Conservation (phyloP, 2,113 vertebrate species). For the Gymnarchus niloticus region DNA sequence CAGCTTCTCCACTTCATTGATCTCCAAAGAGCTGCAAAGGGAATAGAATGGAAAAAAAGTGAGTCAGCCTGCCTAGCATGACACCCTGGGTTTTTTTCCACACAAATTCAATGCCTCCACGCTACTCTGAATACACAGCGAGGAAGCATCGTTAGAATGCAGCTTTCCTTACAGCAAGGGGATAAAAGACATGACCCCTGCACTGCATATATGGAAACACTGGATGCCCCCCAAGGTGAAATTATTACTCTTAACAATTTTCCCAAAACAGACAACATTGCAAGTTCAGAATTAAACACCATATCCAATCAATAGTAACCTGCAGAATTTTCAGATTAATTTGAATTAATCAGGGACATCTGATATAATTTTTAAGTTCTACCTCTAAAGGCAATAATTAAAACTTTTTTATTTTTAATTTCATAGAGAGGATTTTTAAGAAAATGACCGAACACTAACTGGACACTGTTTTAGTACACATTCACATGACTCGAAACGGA, state of each 20-base stretch:
- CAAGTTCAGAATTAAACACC: too few species aligned
- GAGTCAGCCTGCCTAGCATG: neutral
- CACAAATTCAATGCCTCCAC: neutral
- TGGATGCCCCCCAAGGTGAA: neutral
- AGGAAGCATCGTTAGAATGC: neutral
- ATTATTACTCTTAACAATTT: neutral
- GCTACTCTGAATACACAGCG: neutral
- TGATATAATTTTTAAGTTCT: too few species aligned
- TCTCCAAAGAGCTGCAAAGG: slow-evolving; percentile 44
- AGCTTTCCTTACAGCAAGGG: neutral
- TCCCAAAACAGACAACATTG: neutral
- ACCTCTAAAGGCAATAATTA: too few species aligned
- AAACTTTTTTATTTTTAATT: too few species aligned
- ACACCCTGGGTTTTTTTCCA: neutral
- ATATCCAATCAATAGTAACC: neutral
- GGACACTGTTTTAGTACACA: neutral
- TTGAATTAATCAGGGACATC: too few species aligned
- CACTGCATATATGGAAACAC: neutral
- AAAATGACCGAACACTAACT: neutral
- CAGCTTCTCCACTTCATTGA: slow-evolving; percentile 44
- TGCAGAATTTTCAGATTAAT: neutral
- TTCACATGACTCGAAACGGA: neutral
- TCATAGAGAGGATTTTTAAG: too few species aligned
- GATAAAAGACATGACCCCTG: neutral
- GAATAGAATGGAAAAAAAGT: neutral